These are phyloP conservation scores for Cerceris rybyensis DNA, from an alignment of 2,888 invertebrate genomes.

Conservation along the genomic window DNA sequence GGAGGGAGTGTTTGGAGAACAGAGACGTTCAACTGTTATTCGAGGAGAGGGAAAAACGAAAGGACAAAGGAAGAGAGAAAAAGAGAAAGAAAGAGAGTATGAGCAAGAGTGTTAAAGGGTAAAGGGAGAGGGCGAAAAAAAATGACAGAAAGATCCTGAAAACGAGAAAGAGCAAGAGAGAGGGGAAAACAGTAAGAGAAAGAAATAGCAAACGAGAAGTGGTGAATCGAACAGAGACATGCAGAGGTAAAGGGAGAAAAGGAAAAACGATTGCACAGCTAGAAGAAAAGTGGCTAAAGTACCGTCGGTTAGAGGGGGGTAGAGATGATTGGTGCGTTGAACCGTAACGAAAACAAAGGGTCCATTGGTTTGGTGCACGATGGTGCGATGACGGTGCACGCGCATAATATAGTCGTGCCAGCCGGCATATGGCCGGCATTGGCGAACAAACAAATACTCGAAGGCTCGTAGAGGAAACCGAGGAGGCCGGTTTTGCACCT, in stretches of 20 bases:
- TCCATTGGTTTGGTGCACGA: constrained; percentile 66
- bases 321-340: constrained; percentile 66
- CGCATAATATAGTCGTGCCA: constrained; percentile 60
- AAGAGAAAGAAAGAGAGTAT: not conserved
- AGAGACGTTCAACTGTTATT: not conserved
- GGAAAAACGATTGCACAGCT: constrained; percentile 1
- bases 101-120: not conserved
- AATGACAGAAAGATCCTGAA: not conserved
- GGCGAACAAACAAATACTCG: constrained; percentile 72
- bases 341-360: constrained; percentile 76
- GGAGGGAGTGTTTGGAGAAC: not conserved
- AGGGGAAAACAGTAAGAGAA: constrained; percentile 6
- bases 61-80: not conserved
- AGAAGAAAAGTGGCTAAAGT: constrained; percentile 8
- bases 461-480: constrained; percentile 50
- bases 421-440: constrained; percentile 74
- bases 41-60: not conserved
- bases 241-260: not conserved
- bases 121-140: not conserved
- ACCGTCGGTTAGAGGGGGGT: constrained; percentile 17
- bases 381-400: constrained; percentile 52
- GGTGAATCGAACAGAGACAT: not conserved
- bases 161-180: not conserved
- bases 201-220: too few relatives aligned
- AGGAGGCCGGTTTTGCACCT: constrained; percentile 61